These are phyloP conservation scores for Chaetogeoica ovagalla DNA, from an alignment of 2,888 invertebrate species.

Conservation along the genomic window DNA sequence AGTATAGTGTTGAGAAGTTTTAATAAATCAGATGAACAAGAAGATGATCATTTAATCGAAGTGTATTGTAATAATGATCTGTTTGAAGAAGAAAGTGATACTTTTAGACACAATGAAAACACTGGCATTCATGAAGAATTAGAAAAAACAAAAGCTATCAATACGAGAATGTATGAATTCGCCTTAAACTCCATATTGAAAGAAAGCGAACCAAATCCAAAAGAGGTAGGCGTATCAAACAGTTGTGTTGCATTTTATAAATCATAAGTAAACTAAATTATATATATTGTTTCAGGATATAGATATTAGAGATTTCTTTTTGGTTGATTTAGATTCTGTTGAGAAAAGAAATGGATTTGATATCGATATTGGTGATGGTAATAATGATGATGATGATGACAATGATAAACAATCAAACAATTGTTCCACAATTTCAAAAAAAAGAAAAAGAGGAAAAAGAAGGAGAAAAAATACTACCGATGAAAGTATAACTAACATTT, in stretches of 20 bases:
- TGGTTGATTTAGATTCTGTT: constrained; percentile 23
- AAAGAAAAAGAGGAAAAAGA: constrained; percentile 17
- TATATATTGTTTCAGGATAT: constrained; percentile 28
- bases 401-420: constrained; percentile 9
- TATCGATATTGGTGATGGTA: not conserved
- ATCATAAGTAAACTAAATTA: not conserved
- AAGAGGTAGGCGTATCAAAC: constrained; percentile 21
- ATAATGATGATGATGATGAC: constrained; percentile 15
- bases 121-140: constrained; percentile 62
- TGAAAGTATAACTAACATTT: constrained; percentile 24
- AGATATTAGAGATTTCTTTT: constrained; percentile 31
- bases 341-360: constrained; percentile 9
- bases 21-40: constrained; percentile 29
- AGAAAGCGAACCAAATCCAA: constrained; percentile 30
- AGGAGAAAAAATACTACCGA: constrained; percentile 4
- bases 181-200: constrained; percentile 61
- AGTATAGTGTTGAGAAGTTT: constrained; percentile 35
- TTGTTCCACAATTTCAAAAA: constrained; percentile 8
- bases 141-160: constrained; percentile 64
- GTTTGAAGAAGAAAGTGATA: constrained; percentile 28
- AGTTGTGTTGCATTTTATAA: not conserved
- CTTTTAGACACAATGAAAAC: not conserved
- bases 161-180: constrained; percentile 66
- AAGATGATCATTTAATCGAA: constrained; percentile 32
- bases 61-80: constrained; percentile 42